Evolutionary conservation across 2,113 vertebrate species (phyloP).

Genomic region (Pristiophorus japonicus): DNA sequence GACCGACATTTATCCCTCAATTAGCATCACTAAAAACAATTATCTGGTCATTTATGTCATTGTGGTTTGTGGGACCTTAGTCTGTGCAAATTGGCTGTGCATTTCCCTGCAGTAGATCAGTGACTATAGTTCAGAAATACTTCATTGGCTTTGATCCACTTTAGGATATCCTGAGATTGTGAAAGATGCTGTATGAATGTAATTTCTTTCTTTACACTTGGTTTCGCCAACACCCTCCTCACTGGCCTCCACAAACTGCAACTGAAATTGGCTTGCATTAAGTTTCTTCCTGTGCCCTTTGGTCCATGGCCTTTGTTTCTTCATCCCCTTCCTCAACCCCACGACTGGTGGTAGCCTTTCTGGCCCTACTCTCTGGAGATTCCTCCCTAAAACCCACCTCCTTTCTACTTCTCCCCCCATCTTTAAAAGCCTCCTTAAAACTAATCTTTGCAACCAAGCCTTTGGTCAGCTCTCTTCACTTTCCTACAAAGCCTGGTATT

Average conservation of each 20-base stretch:
- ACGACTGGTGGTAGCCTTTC: neutral
- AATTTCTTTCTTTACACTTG: too few relatives aligned
- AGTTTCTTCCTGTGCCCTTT: neutral
- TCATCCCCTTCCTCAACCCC: neutral
- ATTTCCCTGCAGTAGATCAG: too few relatives aligned
- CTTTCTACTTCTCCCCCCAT: neutral
- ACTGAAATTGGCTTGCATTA: neutral
- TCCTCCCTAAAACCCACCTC: neutral
- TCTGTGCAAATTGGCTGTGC: too few relatives aligned
- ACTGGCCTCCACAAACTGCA: neutral
- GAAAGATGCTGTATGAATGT: too few relatives aligned
- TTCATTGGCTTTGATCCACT: too few relatives aligned
- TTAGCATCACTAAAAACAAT: too few relatives aligned
- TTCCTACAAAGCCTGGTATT: neutral
- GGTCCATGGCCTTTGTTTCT: neutral
- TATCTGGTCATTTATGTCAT: too few relatives aligned
- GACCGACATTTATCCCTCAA: neutral
- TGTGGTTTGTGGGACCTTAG: too few relatives aligned
- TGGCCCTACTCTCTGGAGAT: neutral
- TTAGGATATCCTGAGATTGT: too few relatives aligned
- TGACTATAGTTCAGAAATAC: too few relatives aligned
- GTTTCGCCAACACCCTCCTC: too few relatives aligned
- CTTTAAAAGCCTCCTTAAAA: neutral
- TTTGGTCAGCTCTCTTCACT: neutral
- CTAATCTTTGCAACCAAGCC: neutral